Conservation (phyloP, 2,113 vertebrate genomes). For the Crypturellus undulatus region DNA sequence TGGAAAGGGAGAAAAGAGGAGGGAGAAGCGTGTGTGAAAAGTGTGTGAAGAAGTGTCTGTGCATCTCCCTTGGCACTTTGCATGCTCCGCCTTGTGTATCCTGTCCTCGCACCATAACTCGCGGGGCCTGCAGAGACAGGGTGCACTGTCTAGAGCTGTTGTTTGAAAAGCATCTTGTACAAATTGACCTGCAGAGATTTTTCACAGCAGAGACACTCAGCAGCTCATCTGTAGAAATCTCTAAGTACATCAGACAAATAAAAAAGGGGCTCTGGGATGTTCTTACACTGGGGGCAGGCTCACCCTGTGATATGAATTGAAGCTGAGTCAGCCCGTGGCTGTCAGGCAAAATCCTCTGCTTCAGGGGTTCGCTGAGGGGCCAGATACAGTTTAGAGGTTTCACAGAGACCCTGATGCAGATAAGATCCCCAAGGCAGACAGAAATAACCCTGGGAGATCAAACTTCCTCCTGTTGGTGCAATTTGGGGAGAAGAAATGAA, state of each 20-base stretch:
- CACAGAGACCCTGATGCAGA: not conserved
- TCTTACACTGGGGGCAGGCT: not conserved
- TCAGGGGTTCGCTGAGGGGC: not conserved
- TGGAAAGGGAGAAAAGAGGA: fast-evolving
- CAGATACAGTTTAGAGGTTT: not conserved
- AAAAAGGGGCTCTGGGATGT: not conserved
- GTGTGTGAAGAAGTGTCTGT: no score
- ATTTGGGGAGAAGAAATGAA: not conserved
- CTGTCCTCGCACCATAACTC: not conserved
- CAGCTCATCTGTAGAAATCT: not conserved
- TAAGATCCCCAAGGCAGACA: not conserved
- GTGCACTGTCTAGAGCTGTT: not conserved
- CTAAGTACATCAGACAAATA: not conserved
- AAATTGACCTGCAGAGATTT: not conserved
- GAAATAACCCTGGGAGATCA: not conserved
- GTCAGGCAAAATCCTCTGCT: not conserved
- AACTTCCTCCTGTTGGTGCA: not conserved
- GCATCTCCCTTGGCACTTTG: not conserved
- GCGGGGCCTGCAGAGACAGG: not conserved
- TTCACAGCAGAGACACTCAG: not conserved
- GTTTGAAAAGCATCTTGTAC: not conserved
- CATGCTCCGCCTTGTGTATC: fast-evolving
- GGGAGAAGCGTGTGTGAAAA: not conserved
- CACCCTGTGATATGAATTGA: not conserved
- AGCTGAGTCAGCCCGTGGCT: not conserved